Base-by-base conservation (phyloP, 2,797 vertebrate genomes). In the Scarus forsteni region DNA sequence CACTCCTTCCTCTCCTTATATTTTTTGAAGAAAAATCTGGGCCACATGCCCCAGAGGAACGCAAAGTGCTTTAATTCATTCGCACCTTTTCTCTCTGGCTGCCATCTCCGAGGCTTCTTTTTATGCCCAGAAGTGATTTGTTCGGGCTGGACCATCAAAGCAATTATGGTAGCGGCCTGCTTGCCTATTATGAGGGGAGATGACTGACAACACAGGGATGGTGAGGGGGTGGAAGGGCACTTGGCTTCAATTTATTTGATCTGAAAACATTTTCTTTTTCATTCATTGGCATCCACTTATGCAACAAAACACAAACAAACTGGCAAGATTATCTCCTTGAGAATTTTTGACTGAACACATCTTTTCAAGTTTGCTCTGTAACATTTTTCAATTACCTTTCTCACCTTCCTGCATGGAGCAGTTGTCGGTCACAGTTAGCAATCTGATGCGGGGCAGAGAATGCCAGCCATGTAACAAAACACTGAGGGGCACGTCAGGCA, bases 101-200 rank as follows among this genome's bases (percentile, higher is more conserved):
- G 95, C 95, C 96, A 97, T 98, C 96, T 97, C 95, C 93, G 96
- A 97, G 96, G 95, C 95, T 91, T 90, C 93, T 94, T 93, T 96
- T 94, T 97, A 96, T 96, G 96, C 96, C 97, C 97, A 97, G 95
- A 98, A 98, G 97, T 98, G 97, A 97, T 98, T 97, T 96, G 96
- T 95, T 98, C 95, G 96, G 96, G 94, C 95, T 91, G 94, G 97
- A 97, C 97, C 95, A 98, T 98, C 96, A 98, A 96, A 97, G 97
- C 97, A 97, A 99, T 98, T 96, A 98, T 94, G 95, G 95, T 93
- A 96, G 94, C 93, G 94, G 95, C 95, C 95, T 94, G 93, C 94
- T 96, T 96, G 93, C 92, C 94, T 95, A 97, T 97, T 97, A 97
- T 96, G 95, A 97, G 94, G 88, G 92, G 93, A 96, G 95, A 97